Conservation (phyloP, 2,888 invertebrate genomes). For the Hoplodrina blanda region DNA sequence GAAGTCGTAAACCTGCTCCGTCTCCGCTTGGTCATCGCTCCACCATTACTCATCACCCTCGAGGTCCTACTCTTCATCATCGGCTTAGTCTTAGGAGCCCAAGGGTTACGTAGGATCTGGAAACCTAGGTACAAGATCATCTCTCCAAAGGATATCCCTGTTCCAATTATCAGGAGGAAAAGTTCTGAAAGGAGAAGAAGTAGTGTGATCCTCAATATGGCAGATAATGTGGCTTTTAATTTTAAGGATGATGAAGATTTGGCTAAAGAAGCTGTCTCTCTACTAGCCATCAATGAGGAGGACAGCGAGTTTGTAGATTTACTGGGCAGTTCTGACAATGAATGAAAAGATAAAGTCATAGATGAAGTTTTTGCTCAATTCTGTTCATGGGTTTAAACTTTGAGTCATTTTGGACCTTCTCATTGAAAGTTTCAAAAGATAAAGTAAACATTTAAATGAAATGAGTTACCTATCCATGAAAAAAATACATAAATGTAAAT, state of each 20-base stretch:
- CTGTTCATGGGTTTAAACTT: neutral
- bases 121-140: conserved; percentile 79
- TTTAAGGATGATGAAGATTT: conserved; percentile 72
- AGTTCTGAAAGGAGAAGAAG: conserved; percentile 70
- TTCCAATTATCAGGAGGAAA: conserved; percentile 61
- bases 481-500: neutral
- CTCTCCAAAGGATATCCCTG: conserved; percentile 58
- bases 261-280: conserved; percentile 80
- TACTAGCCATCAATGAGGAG: conserved; percentile 80
- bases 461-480: neutral
- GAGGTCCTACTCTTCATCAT: conserved; percentile 83
- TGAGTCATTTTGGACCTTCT: neutral
- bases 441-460: neutral
- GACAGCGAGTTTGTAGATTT: conserved; percentile 76
- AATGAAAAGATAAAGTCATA: conserved; percentile 12
- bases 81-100: conserved; percentile 85
- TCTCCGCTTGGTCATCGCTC: conserved; percentile 87
- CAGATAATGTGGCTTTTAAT: conserved; percentile 73
- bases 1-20: conserved; percentile 83
- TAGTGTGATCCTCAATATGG: conserved; percentile 73
- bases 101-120: conserved; percentile 78
- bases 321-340: conserved; percentile 62
- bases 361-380: conserved; percentile 32
- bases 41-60: conserved; percentile 85
- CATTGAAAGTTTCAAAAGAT: neutral